Evolutionary conservation across 2,888 invertebrate species (phyloP), one percentile per base, ranked within the genome.

Genomic region (Ferrisia virgata): DNA sequence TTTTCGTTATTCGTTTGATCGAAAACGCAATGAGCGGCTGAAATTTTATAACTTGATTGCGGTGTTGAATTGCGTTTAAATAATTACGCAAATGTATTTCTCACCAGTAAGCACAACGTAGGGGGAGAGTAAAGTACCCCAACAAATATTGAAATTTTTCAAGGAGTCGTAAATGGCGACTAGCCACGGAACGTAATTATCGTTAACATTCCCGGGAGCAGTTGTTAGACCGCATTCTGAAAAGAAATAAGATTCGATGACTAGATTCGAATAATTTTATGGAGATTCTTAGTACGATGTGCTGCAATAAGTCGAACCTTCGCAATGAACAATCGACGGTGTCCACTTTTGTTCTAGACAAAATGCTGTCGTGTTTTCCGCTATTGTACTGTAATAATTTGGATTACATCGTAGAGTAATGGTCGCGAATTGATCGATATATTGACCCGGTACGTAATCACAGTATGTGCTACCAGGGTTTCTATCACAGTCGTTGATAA

Each of bases 171-270:
- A 76, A 76, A 76, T 36, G 31, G 72, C 72, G 33, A 76, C 72
- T 18, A 76, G 36, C 72, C 72, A 76, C 31, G 72, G 72, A 76
- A 76, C 36, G 22, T 76, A 36, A 76, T 76, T 76, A 36, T 76
- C 72, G 36, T 76, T 76, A 36, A 76, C 72, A 76, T 33, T 28
- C 22, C 72, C 72, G n/a, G 31, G 33, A 33, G 72, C 31, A n/a
- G 31, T 36, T 22, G 72, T 76, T 36, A 76, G 36, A 76, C 72
- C 72, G 36, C 72, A 76, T 76, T 76, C 72, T 76, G 13, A 36
- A 76, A 76, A 22, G n/a, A 18, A 53, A 36, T 76, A 36, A 64
- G 64, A 64, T 64, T 64, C 64, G 64, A 58, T 58, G 58, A 28
- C 13, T 28, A 64, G 64, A 64, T 64, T 64, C 31, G 64, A 28